Evolutionary conservation across 2,113 vertebrate species (phyloP), one percentile per base, ranked within the genome.

Genomic region (Chaenogobius annularis): DNA sequence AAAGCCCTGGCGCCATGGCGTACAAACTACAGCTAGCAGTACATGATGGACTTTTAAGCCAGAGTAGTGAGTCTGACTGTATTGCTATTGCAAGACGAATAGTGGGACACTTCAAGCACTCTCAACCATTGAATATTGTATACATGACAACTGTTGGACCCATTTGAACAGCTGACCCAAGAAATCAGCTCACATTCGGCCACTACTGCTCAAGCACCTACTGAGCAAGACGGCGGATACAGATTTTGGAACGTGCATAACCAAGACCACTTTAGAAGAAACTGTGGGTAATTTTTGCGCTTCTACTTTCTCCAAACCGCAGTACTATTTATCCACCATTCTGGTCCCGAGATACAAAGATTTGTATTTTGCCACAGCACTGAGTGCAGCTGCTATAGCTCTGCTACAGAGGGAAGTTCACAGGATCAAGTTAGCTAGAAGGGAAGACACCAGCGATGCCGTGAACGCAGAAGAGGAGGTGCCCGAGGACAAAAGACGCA

Each of bases 311-410:
- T 65, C 61, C 11, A 61, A 65, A 12, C 59, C 26, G 7, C 46
- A 64, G 48, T 52, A 64, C 47, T 43, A 47, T 37, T 48, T 63
- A 37, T 17, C 59, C 35, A 72, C 61, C 0, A 23, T 64, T 9
- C 20, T 65, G 20, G 26, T 64, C 61, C 70, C 47, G 0, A 15
- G 61, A 48, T 64, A 72, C 35, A 72, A 72, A 54, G 61, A 65
- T 14, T 9, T 10, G 10, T 66, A 56, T 58, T 66, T 73, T 73
- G 52, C 56, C 26, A 10, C 50, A 35, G 23, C 46, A 59, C 72
- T 54, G 52, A 54, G 56, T 56, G 7, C 71, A 66, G n/a, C 50
- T 17, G 23, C 48, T 15, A 15, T 54, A n/a, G 10, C 2, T 2
- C 7, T 3, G n/a, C 52, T 20, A 20, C 52, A 10, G 8, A 2